Base-by-base conservation (phyloP, 2,113 vertebrate species). In the Corythoichthys intestinalis region DNA sequence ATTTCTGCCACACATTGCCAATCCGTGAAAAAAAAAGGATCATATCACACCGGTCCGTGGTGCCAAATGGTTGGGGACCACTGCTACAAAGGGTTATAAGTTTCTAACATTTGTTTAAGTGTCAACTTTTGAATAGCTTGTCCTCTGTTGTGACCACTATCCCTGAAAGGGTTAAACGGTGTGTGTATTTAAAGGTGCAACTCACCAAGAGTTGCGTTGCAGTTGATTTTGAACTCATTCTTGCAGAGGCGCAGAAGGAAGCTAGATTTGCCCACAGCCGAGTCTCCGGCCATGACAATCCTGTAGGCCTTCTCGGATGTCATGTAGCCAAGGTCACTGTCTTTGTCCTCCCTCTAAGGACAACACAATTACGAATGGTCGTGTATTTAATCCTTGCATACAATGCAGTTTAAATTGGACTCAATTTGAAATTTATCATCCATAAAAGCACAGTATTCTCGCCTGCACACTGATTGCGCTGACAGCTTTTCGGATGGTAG, bases 251-350 rank as follows among this genome's bases (percentile, higher is more conserved):
- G 93, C 66, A 92, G 91, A 69, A 99, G 93, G 80, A 99, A 99
- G 86, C 96, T 98, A 71, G 96, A 97, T 82, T 99, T 98, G 58
- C 97, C 97, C 76, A 99, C 97, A 0, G 96, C 95, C 34, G 96
- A 96, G 0, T 98, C 96, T 68, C 96, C 95, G 2, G 95, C 95
- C 70, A 99, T 89, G 58, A 98, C 95, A 7, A 98, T 95, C 89
- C 95, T 95, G 87, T 95, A 97, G 46, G 94, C 89, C 68, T 94
- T 96, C 73, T 95, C 94, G 8, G 95, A 93, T 1, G 77, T 81
- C 48, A 87, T 80, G 70, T 88, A 88, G 71, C 91, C 94, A 13
- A 70, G 82, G 75, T 76, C 73, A 6, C 49, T 71, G 52, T 90
- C 90, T 0, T 15, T 67, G 64, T 81, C 66, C 66, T 90, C 90